Evolutionary conservation across 64 coral and sea anemone species (phyloP).

Genomic region (Montipora efflorescens): DNA sequence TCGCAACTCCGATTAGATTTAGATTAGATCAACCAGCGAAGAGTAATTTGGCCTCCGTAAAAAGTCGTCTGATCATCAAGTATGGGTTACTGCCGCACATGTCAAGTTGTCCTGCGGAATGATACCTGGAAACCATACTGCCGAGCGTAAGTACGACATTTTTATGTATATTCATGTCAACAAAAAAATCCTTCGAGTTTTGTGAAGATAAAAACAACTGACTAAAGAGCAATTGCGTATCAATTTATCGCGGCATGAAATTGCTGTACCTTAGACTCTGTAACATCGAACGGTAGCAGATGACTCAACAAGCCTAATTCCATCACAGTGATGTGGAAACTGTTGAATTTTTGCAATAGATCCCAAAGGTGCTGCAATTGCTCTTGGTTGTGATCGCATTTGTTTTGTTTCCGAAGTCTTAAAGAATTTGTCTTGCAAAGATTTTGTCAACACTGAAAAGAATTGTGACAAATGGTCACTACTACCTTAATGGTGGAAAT

Average conservation of each 20-base stretch:
- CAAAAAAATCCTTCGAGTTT: neutral
- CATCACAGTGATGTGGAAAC: too few relatives aligned
- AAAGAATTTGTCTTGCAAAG: too few relatives aligned
- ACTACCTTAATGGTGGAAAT: too few relatives aligned
- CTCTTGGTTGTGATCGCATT: too few relatives aligned
- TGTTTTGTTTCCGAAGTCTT: too few relatives aligned
- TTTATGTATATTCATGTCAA: neutral
- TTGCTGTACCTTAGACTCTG: neutral
- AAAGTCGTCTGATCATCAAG: neutral
- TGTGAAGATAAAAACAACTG: too few relatives aligned
- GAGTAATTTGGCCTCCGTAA: neutral
- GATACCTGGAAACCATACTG: constrained; percentile 4
- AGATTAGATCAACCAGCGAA: neutral
- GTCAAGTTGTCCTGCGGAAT: neutral
- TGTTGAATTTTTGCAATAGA: too few relatives aligned
- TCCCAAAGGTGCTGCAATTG: too few relatives aligned
- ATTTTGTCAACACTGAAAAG: too few relatives aligned
- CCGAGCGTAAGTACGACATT: neutral
- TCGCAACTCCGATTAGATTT: neutral
- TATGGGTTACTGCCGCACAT: neutral
- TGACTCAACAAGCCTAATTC: too few relatives aligned
- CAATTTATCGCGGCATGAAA: neutral
- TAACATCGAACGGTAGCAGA: neutral
- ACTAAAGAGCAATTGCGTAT: neutral
- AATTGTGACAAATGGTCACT: too few relatives aligned